These are phyloP conservation scores for Scophthalmus maximus DNA, from an alignment of 2,113 vertebrate species.

Conservation along the genomic window DNA sequence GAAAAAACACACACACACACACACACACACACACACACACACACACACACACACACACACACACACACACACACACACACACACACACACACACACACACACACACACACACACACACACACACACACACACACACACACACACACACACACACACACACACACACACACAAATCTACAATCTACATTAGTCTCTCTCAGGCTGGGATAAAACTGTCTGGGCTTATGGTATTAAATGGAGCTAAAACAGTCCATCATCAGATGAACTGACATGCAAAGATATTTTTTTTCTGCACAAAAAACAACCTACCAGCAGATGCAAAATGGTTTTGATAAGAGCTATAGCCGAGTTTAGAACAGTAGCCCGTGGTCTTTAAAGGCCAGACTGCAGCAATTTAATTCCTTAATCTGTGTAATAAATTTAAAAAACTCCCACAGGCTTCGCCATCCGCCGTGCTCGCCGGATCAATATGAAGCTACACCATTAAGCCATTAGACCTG, in stretches of 20 bases:
- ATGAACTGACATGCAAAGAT: conserved; percentile 48
- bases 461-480: conserved; percentile 59
- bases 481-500: conserved; percentile 60
- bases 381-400: conserved; percentile 55
- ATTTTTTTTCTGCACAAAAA: conserved; percentile 38
- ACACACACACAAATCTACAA: conserved; percentile 18
- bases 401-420: conserved; percentile 69
- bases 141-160: too few species aligned
- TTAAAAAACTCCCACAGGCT: conserved; percentile 63
- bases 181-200: conserved; percentile 46
- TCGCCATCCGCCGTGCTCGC: conserved; percentile 39
- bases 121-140: background rate
- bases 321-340: conserved; percentile 51
- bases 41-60: background rate
- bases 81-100: background rate
- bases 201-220: conserved; percentile 60
- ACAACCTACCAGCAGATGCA: conserved; percentile 34
- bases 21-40: background rate
- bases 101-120: background rate
- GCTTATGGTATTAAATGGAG: conserved; percentile 64
- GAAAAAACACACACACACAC: background rate
- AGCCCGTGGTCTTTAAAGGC: conserved; percentile 34
- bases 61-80: background rate
- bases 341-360: conserved; percentile 45
- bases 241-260: conserved; percentile 67